Conservation (phyloP, 1,140 invertebrate genomes). For the Battus philenor region DNA sequence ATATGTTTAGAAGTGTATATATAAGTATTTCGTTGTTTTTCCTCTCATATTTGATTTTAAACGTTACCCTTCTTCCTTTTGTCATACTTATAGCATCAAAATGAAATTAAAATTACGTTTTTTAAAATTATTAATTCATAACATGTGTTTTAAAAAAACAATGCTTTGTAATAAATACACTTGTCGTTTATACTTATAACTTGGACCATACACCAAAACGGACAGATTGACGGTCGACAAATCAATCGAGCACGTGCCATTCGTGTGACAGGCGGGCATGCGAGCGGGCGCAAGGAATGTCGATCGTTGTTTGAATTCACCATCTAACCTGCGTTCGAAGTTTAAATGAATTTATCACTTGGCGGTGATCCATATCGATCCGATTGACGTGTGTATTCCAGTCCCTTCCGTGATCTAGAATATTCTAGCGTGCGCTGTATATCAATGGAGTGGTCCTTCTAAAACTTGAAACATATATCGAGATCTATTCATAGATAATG, state of each 20-base stretch:
- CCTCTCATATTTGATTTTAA: too few species aligned
- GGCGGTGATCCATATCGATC: constrained; percentile 13
- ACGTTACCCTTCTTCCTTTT: too few species aligned
- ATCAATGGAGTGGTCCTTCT: not conserved
- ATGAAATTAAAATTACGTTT: too few species aligned
- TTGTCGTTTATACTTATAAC: constrained; percentile 15
- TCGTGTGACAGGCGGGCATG: constrained; percentile 32
- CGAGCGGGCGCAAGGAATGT: constrained; percentile 39
- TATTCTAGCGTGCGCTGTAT: constrained; percentile 10
- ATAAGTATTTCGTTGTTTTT: too few species aligned
- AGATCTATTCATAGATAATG: too few species aligned
- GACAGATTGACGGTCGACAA: constrained; percentile 40
- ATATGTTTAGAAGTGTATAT: too few species aligned
- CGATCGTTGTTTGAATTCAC: constrained; percentile 25
- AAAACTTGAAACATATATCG: too few species aligned
- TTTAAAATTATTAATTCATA: too few species aligned
- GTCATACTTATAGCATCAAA: too few species aligned
- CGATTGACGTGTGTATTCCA: constrained; percentile 6
- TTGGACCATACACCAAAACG: constrained; percentile 16
- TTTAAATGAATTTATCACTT: constrained; percentile 14
- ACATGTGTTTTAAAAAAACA: too few species aligned
- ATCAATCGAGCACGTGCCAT: constrained; percentile 50
- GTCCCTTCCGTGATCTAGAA: constrained; percentile 15
- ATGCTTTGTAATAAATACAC: too few species aligned
- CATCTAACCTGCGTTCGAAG: constrained; percentile 8